These are phyloP conservation scores for Panthera uncia DNA, from an alignment of 2,113 vertebrate genomes.

Conservation along the genomic window DNA sequence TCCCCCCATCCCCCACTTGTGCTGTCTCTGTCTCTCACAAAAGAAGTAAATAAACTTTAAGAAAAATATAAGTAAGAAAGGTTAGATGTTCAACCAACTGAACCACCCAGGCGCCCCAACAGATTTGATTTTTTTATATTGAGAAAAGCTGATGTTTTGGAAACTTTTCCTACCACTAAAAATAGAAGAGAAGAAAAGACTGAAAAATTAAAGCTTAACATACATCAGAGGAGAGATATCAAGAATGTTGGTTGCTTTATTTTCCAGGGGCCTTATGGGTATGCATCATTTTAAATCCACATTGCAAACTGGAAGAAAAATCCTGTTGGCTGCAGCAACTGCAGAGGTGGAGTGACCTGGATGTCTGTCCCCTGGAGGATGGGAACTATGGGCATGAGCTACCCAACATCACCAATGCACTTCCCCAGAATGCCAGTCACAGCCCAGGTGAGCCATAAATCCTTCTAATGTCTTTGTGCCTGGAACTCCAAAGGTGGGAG, in stretches of 20 bases:
- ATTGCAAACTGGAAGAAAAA: conserved; percentile 98
- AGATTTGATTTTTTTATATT: conserved; percentile 63
- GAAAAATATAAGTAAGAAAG: no score
- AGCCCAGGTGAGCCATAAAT: conserved; percentile 89
- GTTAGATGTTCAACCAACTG: no score
- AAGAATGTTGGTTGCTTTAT: conserved; percentile 67
- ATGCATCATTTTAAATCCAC: conserved; percentile 97
- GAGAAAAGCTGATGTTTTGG: conserved; percentile 50
- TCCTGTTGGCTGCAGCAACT: conserved; percentile 96
- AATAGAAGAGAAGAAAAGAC: not conserved
- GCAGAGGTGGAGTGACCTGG: conserved; percentile 97
- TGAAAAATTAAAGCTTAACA: conserved; percentile 38
- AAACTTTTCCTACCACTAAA: conserved; percentile 47
- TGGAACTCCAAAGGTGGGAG: not conserved
- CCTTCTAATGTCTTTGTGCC: not conserved
- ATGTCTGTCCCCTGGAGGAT: conserved; percentile 97
- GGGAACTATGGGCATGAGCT: conserved; percentile 98
- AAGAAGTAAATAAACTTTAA: no score
- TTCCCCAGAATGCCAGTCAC: conserved; percentile 93
- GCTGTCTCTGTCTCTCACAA: no score
- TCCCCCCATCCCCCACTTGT: no score
- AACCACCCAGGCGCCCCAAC: no score
- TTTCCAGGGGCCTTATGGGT: conserved; percentile 97
- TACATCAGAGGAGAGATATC: not conserved
- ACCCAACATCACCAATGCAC: conserved; percentile 97